phyloP scores from a whole-genome alignment of 2,797 vertebrate species.

The Sebastolobus altivelis region DNA sequence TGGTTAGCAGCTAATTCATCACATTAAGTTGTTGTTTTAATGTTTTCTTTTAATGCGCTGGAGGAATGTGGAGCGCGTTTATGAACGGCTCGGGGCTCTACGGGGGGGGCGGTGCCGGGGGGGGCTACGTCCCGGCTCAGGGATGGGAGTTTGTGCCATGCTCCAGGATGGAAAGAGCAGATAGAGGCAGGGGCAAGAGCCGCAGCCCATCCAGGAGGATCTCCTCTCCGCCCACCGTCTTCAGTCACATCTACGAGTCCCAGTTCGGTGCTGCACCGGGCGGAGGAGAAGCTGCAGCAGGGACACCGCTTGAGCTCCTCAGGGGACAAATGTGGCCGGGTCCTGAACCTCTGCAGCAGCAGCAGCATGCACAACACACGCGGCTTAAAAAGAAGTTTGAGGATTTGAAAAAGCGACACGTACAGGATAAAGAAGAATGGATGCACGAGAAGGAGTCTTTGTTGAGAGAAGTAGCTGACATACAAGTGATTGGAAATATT shows the following conservation, averaged over 20 bases:
- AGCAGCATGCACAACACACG: constrained; percentile 68
- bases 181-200: constrained; percentile 59
- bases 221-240: constrained; percentile 78
- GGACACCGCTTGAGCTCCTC: constrained; percentile 59
- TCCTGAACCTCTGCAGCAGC: constrained; percentile 65
- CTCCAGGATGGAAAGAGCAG: constrained; percentile 67
- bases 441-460: constrained; percentile 83
- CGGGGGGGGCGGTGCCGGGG: constrained; percentile 62
- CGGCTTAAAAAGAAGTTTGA: constrained; percentile 83
- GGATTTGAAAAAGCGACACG: constrained; percentile 79
- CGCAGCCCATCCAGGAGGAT: constrained; percentile 79
- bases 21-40: neutral
- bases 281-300: constrained; percentile 60
- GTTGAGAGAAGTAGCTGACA: constrained; percentile 86
- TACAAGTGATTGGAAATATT: constrained; percentile 81
- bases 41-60: constrained; percentile 45
- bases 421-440: constrained; percentile 84
- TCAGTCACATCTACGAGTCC: constrained; percentile 72
- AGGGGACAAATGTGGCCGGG: constrained; percentile 71
- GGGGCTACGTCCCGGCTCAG: constrained; percentile 71
- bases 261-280: constrained; percentile 49
- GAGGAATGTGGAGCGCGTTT: constrained; percentile 79
- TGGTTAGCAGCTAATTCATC: neutral
- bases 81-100: constrained; percentile 74
- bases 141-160: constrained; percentile 82